A percentile compares a stretch with the other conserved stretches of the same genome.
Conservation (phyloP, 2,888 invertebrate genomes). For the Mythimna loreyi region DNA sequence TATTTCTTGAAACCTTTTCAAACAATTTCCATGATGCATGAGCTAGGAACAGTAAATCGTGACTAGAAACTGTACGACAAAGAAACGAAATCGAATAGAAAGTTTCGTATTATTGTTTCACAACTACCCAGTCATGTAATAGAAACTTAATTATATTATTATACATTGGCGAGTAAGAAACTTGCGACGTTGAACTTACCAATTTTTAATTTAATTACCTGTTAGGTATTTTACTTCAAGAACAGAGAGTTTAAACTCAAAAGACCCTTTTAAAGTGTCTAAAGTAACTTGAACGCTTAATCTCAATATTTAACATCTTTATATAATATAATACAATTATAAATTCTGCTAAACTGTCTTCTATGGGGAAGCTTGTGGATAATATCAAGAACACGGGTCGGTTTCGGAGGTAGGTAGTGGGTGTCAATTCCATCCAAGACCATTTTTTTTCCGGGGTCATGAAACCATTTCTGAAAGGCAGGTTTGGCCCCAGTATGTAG, state of each 20-base stretch:
- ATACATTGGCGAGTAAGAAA: slow-evolving; percentile 19
- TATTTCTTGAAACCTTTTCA: slow-evolving; percentile 39
- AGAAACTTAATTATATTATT: slow-evolving; percentile 51
- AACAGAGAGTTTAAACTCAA: slow-evolving; percentile 8
- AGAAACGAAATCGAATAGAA: slow-evolving; percentile 52
- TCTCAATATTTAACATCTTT: neutral
- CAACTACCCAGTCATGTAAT: slow-evolving; percentile 47
- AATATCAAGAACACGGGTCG: too few species aligned
- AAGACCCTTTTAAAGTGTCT: neutral
- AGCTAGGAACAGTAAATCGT: slow-evolving; percentile 46
- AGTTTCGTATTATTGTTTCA: slow-evolving; percentile 51
- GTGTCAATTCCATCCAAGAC: too few species aligned
- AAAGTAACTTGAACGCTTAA: neutral
- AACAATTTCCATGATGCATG: slow-evolving; percentile 50
- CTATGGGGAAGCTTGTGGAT: too few species aligned
- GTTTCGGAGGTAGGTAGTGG: too few species aligned
- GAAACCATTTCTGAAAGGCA: too few species aligned
- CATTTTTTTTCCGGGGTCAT: too few species aligned
- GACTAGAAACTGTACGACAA: slow-evolving; percentile 50
- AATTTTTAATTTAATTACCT: slow-evolving; percentile 18
- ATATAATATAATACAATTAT: neutral
- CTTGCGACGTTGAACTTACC: slow-evolving; percentile 13
- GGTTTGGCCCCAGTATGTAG: too few species aligned
- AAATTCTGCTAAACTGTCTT: too few species aligned
- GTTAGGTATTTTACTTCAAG: neutral